phyloP scores from a whole-genome alignment of 2,888 invertebrate species.

The Leptogaster cylindrica region DNA sequence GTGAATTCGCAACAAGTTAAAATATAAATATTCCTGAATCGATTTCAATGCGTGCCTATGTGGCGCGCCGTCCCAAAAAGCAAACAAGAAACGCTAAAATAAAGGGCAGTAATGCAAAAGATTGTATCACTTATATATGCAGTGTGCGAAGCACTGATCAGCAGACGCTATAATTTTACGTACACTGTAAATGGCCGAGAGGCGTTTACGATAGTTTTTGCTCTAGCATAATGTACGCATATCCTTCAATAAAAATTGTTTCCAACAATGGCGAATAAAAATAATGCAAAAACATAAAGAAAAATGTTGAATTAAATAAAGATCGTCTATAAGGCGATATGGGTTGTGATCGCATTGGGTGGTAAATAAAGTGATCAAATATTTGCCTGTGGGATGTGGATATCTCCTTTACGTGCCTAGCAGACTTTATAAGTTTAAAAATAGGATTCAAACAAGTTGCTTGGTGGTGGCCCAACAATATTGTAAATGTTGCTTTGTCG shows the following conservation, averaged over 20 bases:
- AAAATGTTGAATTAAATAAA: slow-evolving; percentile 30
- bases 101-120: slow-evolving; percentile 37
- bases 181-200: slow-evolving; percentile 32
- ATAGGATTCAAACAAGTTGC: slow-evolving; percentile 5
- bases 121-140: slow-evolving; percentile 33
- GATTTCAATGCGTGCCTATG: slow-evolving; percentile 23
- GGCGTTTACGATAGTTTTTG: slow-evolving; percentile 35
- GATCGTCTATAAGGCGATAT: slow-evolving; percentile 18
- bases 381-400: slow-evolving; percentile 33
- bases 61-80: not conserved
- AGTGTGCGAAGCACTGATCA: slow-evolving; percentile 12
- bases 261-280: slow-evolving; percentile 28
- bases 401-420: slow-evolving; percentile 32
- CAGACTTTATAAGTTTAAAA: slow-evolving; percentile 27
- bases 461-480: slow-evolving; percentile 28
- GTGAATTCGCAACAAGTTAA: no score
- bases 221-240: slow-evolving; percentile 18
- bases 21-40: no score
- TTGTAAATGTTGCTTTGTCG: no score
- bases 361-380: slow-evolving; percentile 39
- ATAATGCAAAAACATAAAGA: slow-evolving; percentile 14
- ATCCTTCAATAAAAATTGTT: slow-evolving; percentile 30
- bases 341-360: slow-evolving; percentile 34
- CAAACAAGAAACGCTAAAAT: slow-evolving; percentile 24
- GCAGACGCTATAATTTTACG: slow-evolving; percentile 37